Evolutionary conservation across 1,140 invertebrate species (phyloP), one percentile per base, ranked within the genome.

Genomic region (Lethrus apterus): DNA sequence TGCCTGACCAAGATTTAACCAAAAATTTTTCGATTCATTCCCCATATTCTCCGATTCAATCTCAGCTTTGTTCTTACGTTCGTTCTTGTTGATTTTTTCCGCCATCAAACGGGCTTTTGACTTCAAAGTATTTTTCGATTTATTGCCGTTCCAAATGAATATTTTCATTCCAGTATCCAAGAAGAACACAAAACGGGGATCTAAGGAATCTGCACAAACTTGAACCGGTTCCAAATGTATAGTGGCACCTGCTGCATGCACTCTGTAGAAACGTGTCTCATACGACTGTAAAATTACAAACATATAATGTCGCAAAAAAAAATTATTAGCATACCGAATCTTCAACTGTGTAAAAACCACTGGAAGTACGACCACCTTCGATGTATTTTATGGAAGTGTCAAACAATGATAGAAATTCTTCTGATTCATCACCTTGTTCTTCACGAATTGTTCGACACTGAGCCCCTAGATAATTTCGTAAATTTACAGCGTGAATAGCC

Each of bases 21-120:
- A 94, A 70, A 99, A 99, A 15, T 89, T 86, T 19, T 71, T 66
- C 1, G 80, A 80, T 65, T 98, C 94, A 31, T 81, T 76, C 2
- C 81, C 83, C 68, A 93, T 87, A 19, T 74, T 72, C 62, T 95
- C 84, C 0, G 88, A 83, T 24, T 89, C 71, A 33, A 99, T 89
- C 59, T 97, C 92, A 1, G 92, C 83, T 64, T 87, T 86, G 58
- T 93, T 93, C 66, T 99, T 99, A 13, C 95, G 72, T 70, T 99
- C 97, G 65, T 96, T 93, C 71, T 99, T 99, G 65, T 98, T 99
- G 24, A 99, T 93, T 69, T 98, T 98, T 66, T 98, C 97, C 2
- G 93, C 89, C 73, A 98, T 84, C 2, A 99, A 70, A 40, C 95
- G 78, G 0, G 92, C 84, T 70, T 98, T 98, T 0, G 93, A 95